Conservation (phyloP, 1,140 invertebrate genomes). For the Zaprionus davidi region DNA sequence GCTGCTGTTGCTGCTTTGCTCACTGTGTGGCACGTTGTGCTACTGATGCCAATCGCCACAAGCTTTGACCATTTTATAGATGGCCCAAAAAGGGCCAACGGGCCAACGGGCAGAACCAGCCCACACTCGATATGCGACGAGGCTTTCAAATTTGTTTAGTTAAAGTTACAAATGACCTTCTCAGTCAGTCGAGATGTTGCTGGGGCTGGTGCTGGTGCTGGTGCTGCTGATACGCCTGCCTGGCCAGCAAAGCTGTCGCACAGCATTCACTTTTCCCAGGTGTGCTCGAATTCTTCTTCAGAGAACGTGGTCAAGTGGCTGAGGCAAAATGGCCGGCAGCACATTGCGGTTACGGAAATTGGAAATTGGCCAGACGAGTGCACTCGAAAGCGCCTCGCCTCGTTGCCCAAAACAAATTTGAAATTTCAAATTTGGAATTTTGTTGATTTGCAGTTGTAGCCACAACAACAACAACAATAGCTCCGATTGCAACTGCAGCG, state of each 20-base stretch:
- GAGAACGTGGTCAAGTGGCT: conserved; percentile 12
- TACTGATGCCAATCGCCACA: conserved; percentile 53
- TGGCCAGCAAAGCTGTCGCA: conserved; percentile 42
- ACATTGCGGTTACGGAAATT: conserved; percentile 60
- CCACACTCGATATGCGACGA: conserved; percentile 67
- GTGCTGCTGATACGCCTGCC: conserved; percentile 47
- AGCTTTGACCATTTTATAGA: conserved; percentile 63
- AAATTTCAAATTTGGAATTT: conserved; percentile 48
- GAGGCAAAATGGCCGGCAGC: conserved; percentile 46
- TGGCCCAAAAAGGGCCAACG: conserved; percentile 55
- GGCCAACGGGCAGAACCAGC: conserved; percentile 52
- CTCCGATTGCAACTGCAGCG: conserved; percentile 56
- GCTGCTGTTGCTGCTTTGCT: conserved; percentile 13
- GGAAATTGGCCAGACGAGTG: conserved; percentile 57
- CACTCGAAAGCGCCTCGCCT: conserved; percentile 12
- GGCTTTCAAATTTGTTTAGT: conserved; percentile 82
- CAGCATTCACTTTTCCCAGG: conserved; percentile 70
- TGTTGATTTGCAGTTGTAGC: conserved; percentile 51
- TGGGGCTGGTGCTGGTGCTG: background rate
- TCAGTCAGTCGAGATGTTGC: background rate
- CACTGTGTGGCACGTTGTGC: conserved; percentile 52
- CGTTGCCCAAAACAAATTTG: conserved; percentile 59
- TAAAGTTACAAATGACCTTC: conserved; percentile 81
- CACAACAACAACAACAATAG: conserved; percentile 4
- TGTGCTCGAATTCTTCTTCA: conserved; percentile 37